Base-by-base conservation (phyloP, 2,113 vertebrate species). In the Colius striatus region DNA sequence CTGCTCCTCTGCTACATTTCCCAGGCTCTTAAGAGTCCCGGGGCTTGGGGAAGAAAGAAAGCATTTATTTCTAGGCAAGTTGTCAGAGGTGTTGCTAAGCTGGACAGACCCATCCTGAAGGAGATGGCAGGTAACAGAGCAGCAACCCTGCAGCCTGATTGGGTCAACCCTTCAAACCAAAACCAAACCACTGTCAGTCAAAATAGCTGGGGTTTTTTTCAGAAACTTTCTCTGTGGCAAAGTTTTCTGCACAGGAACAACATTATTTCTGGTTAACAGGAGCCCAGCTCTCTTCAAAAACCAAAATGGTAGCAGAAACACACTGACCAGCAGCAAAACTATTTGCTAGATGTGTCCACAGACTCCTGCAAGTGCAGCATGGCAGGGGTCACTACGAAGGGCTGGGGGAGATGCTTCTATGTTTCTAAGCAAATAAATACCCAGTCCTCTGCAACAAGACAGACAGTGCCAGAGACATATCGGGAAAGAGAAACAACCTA, bases 391-490 rank as follows among this genome's bases (percentile, higher is more conserved):
- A 20, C 20, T 50, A n/a, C 13, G 54, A 87, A 71, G 16, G 16
- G 8, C 30, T 13, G 13, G 32, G 16, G 54, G 16, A 0, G 0
- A 47, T 58, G 67, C 50, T 67, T 72, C 48, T 17, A 14, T 12
- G 13, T 58, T 71, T 82, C 38, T 66, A 62, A 58, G 38, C 58
- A 78, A 53, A n/a, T 65, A 48, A 77, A 47, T 19, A 47, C 19
- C 43, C 29, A 43, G 41, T n/a, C 19, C n/a, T 86, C 43, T 60
- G 29, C 25, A 55, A 4, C 29, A 43, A 68, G 25, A 53, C 4
- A 60, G 11, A 29, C 63, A 43, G 19, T 53, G 55, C 26, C 48
- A 80, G 27, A 25, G 36, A 34, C 12, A 68, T 1, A 2, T 17
- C 13, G 45, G 15, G 17, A 15, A 63, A 63, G 38, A 58, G 15